Base-by-base conservation (phyloP, 2,888 invertebrate genomes). In the Drosophila greeni region DNA sequence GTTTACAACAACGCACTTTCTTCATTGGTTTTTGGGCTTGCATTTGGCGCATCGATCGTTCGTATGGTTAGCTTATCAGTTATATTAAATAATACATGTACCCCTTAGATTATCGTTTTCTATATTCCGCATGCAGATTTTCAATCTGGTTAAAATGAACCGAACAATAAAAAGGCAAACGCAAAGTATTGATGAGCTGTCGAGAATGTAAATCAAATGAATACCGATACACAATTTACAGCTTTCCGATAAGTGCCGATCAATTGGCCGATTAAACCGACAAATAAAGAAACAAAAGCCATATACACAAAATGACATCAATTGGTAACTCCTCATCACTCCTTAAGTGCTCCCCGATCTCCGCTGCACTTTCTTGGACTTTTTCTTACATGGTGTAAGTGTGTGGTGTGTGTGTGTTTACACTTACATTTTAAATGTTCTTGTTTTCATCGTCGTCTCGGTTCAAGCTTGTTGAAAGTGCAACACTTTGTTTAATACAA, bases 401-500 rank as follows among this genome's bases (percentile, higher is more conserved):
- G 42, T 68, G 62, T 57, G 52, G 47, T 43, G 9, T 42, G 5
- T 26, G 18, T 26, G 29, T 45, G 26, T 45, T 18, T 45, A 78
- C 56, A 64, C 39, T 59, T 66, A 67, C 53, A 48, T 62, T 73
- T 75, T 45, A 49, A 59, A 53, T 42, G 31, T 37, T 61, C 37
- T 51, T 70, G 34, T 33, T 47, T 36, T 45, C 45, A 16, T 16
- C 43, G 18, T 18, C 47, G n/a, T 62, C 47, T 66, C 40, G 20
- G 20, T 40, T 66, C 45, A 68, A 74, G 59, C 53, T 69, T 75
- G 49, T 71, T 75, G 51, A 74, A 80, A 73, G 77, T 76, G 82
- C 76, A 74, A 76, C 68, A 69, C 61, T 75, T 77, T 55, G 55
- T 82, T 76, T 82, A 84, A 72, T 84, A 84, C 84, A 81, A 81